These are phyloP conservation scores for Dasypogon diadema DNA, from an alignment of 2,888 invertebrate genomes.

Conservation along the genomic window DNA sequence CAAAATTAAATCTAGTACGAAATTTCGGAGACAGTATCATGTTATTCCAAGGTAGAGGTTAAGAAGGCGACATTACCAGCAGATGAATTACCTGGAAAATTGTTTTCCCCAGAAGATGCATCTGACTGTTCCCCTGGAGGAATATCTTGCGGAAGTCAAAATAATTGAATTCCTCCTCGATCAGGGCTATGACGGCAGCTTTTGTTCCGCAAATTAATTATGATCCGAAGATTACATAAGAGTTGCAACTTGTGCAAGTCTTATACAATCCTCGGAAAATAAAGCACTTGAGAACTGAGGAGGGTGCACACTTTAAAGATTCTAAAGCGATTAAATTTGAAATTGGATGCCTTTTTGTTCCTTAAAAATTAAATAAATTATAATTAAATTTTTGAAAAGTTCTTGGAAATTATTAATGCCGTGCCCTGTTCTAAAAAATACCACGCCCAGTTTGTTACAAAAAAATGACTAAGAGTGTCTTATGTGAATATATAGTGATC, in stretches of 20 bases:
- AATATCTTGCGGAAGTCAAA: neutral
- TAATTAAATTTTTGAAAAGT: too few relatives aligned
- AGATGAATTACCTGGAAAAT: neutral
- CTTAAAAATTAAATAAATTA: too few relatives aligned
- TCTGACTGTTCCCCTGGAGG: conserved; percentile 11
- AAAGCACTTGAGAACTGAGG: too few relatives aligned
- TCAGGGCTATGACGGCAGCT: neutral
- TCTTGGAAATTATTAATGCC: too few relatives aligned
- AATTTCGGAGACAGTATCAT: conserved; percentile 27
- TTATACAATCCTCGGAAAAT: neutral
- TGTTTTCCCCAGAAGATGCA: conserved; percentile 28
- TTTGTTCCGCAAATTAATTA: neutral
- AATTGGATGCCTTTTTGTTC: too few relatives aligned
- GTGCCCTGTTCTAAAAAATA: too few relatives aligned
- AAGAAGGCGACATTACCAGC: neutral
- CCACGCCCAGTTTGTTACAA: too few relatives aligned
- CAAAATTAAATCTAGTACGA: conserved; percentile 29
- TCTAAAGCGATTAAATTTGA: too few relatives aligned
- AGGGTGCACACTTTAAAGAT: too few relatives aligned
- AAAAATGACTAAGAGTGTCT: too few relatives aligned
- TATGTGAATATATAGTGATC: too few relatives aligned
- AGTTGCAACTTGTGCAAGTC: neutral
- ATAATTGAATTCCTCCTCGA: conserved; percentile 18
- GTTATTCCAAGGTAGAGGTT: conserved; percentile 10
- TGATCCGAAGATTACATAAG: neutral